Base-by-base conservation (phyloP, 2,888 invertebrate species). In the Drosophila hamatofila region DNA sequence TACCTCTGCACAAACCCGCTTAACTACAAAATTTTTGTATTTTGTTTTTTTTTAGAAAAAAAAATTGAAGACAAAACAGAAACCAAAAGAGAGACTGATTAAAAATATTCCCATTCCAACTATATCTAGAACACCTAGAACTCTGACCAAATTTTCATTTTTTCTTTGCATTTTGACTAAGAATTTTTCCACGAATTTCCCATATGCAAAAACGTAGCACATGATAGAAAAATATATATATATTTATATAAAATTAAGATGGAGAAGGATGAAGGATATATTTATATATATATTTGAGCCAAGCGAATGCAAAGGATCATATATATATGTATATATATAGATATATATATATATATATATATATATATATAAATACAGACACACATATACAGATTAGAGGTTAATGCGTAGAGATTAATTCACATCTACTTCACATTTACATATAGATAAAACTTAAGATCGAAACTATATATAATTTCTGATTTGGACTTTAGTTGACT, bases 161-260 rank as follows among this genome's bases (percentile, higher is more conserved):
- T 55, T 48, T 42, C 52, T 11, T 7, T 35, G 16, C 9, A 11
- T 37, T 23, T 37, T 23, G 33, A 35, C 16, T 35, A 33, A 52
- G 23, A 30, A 2, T 33, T 49, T 49, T 33, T 56, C 56, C 41
- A 72, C 46, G 16, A 57, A 25, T 57, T 76, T 60, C 18, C 44
- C 35, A 54, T 55, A 33, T 8, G 54, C 48, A 48, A 48, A 37
- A 35, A 25, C 18, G 48, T 35, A 23, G 35, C 33, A 3, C 21
- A 39, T 14, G 21, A 11, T 54, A 25, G 33, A 60, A 9, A n/a
- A 39, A 52, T 23, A 25, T 54, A 54, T 54, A 25, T 37, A n/a
- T 54, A 39, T 54, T 35, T 54, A 39, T n/a, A 52, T 44, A 23
- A 44, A 23, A 44, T 7, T 23, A 33, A 8, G 14, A 7, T 46